Percentiles rank a stretch among this genome's conserved stretches.
Conservation (phyloP, 2,113 vertebrate genomes). For the Cricetomys ansorgei region DNA sequence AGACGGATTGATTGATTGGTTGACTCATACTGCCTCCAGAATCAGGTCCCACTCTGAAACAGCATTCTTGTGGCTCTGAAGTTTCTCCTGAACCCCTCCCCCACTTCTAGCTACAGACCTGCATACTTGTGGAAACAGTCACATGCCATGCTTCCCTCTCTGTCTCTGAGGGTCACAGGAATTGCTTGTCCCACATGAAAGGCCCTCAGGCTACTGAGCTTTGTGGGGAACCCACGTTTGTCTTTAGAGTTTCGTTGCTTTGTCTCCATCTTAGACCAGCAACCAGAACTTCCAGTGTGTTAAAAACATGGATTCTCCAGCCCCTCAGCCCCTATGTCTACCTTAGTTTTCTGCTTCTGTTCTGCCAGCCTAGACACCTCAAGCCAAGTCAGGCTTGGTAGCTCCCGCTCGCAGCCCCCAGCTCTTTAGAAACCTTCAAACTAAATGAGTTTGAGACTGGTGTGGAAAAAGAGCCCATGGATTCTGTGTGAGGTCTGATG, state of each 20-base stretch:
- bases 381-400: not conserved
- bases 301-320: not conserved
- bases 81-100: not conserved
- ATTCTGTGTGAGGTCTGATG: not conserved
- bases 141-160: not conserved
- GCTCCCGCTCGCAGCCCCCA: not conserved
- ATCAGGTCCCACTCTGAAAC: not conserved
- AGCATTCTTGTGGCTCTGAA: accelerated
- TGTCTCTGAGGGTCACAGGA: not conserved
- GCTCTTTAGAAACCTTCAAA: not conserved
- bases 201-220: not conserved
- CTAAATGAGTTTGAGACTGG: not conserved
- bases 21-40: not conserved
- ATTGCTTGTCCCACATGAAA: not conserved
- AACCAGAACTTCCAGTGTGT: not conserved
- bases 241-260: not conserved
- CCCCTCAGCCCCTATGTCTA: not conserved
- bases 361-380: not conserved
- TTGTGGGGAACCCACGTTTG: not conserved
- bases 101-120: not conserved
- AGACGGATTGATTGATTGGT: no score
- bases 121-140: not conserved
- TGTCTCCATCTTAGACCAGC: not conserved
- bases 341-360: not conserved
- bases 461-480: accelerated